Percentiles rank a stretch among this genome's conserved stretches.
These are phyloP conservation scores for Tympanuchus pallidicinctus DNA, from an alignment of 2,113 vertebrate species.

Conservation along the genomic window DNA sequence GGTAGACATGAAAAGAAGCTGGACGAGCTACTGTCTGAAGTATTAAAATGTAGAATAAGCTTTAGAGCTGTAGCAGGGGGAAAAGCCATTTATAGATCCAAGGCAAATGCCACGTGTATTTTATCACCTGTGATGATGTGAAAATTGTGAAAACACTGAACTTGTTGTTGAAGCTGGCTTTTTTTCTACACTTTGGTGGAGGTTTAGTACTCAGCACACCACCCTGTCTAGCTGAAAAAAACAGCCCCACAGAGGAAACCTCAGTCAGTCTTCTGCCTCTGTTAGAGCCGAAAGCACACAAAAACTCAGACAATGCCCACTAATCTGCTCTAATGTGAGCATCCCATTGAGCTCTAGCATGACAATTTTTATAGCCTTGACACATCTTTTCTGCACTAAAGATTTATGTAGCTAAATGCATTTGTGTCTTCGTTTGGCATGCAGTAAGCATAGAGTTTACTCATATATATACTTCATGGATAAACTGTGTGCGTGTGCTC, in stretches of 20 bases:
- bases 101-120: constrained; percentile 29
- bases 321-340: constrained; percentile 12
- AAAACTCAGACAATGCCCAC: constrained; percentile 20
- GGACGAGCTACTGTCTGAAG: constrained; percentile 58
- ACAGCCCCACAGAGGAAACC: not conserved
- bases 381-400: constrained; percentile 5
- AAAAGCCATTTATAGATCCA: constrained; percentile 43
- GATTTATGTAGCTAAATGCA: constrained; percentile 14
- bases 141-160: constrained; percentile 54
- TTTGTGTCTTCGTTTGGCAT: not conserved
- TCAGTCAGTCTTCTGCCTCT: not conserved
- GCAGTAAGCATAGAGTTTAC: not conserved
- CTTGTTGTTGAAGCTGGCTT: constrained; percentile 34
- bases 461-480: not conserved
- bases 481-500: not conserved
- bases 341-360: not conserved
- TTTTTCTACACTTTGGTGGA: not conserved
- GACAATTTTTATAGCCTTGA: constrained; percentile 13
- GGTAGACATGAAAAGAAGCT: constrained; percentile 54
- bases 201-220: not conserved
- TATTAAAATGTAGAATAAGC: constrained; percentile 64
- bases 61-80: constrained; percentile 13
- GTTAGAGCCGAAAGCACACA: not conserved
- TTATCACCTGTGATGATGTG: constrained; percentile 3
- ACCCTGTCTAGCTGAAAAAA: not conserved